Percentiles rank a stretch among this genome's conserved stretches.
Evolutionary conservation across 1,140 invertebrate species (phyloP).

Genomic region (Copidosoma floridanum): DNA sequence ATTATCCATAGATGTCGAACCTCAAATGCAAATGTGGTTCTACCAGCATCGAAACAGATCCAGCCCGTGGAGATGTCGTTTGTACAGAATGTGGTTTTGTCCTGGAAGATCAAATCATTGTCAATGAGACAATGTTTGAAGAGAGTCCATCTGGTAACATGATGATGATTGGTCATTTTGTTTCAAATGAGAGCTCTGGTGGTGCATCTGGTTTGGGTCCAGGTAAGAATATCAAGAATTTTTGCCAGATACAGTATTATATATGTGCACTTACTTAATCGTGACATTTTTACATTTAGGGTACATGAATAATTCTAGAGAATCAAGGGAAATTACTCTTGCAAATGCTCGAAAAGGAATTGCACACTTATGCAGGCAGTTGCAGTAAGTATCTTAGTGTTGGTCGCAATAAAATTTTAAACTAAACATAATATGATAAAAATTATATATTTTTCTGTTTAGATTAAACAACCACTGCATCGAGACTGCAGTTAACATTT

Average conservation of each 20-base stretch:
- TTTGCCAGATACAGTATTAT: too few relatives aligned
- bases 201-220: conserved; percentile 74
- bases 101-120: conserved; percentile 93
- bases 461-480: conserved; percentile 87
- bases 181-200: conserved; percentile 83
- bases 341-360: conserved; percentile 84
- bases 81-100: conserved; percentile 96
- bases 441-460: conserved; percentile 22
- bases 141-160: conserved; percentile 87
- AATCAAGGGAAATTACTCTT: conserved; percentile 87
- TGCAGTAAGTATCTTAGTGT: conserved; percentile 55
- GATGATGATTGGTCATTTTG: conserved; percentile 88
- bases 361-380: conserved; percentile 72
- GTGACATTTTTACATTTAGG: conserved; percentile 55
- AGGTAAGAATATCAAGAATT: conserved; percentile 55
- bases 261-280: too few relatives aligned
- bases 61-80: conserved; percentile 88
- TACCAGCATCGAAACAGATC: conserved; percentile 91
- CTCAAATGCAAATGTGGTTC: conserved; percentile 89
- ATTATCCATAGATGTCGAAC: conserved; percentile 49
- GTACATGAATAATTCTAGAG: conserved; percentile 78
- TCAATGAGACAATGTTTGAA: conserved; percentile 94
- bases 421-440: background rate
- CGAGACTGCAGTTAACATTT: conserved; percentile 93
- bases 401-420: background rate